Base-by-base conservation (phyloP, 2,113 vertebrate species). In the Phalacrocorax brasilianus region DNA sequence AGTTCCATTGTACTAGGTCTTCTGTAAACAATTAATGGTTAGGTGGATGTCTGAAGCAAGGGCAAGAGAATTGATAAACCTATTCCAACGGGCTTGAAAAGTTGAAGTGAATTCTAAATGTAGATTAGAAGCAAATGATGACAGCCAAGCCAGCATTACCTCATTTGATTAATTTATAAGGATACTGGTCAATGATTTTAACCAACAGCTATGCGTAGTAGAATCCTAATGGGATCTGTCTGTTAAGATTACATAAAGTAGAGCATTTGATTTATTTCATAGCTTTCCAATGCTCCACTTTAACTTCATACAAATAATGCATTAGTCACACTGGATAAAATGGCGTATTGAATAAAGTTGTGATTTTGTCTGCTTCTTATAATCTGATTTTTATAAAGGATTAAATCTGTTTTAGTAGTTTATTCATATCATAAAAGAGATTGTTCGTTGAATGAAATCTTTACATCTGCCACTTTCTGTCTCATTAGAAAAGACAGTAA, bases 171-270 rank as follows among this genome's bases (percentile, higher is more conserved):
- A 97, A 98, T 98, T 98, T 98, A 95, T 97, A 97, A 97, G 97
- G 94, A 94, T 98, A 91, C 96, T 98, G 97, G 98, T 98, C 98
- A 98, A 98, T 98, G 97, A 98, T 98, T 98, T 97, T 98, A 98
- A 98, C 97, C 97, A 98, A 97, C 88, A 98, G 97, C 96, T 97
- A 97, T 91, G 97, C 94, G 75, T 93, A 97, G 95, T 81, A 90
- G 93, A 98, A 96, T 97, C 91, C 97, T 98, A 98, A 98, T 97
- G 97, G 97, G 97, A 98, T 97, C 95, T 97, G 97, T 97, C 98
- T 98, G 95, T 98, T 98, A 98, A 97, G 97, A 98, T 98, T 98
- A 97, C 95, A 97, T 96, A 93, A 97, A 98, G 86, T 97, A 96
- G 93, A 96, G 81, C 91, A 96, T 97, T 98, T 98, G 97, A 98